These are phyloP conservation scores for Catocala nupta DNA, from an alignment of 2,888 invertebrate species.

Conservation along the genomic window DNA sequence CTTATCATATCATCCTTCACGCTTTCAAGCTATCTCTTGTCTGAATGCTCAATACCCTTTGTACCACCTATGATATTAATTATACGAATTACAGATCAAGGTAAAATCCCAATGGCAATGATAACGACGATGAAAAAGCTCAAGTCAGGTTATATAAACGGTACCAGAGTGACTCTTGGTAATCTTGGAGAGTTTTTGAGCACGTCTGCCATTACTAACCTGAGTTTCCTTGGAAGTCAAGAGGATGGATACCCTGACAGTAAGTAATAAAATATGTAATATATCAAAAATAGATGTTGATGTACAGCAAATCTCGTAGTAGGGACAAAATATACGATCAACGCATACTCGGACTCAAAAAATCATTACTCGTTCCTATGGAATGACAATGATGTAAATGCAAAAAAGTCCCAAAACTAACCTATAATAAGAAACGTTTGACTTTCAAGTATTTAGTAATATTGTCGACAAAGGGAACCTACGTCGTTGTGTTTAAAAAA, in stretches of 20 bases:
- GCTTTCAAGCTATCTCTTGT: slow-evolving; percentile 15
- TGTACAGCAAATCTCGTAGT: too few species aligned
- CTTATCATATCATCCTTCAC: slow-evolving; percentile 4
- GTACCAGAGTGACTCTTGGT: slow-evolving; percentile 99
- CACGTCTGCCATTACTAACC: slow-evolving; percentile 98
- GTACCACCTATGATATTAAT: not conserved
- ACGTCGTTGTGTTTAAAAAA: too few species aligned
- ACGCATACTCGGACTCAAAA: too few species aligned
- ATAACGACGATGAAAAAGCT: slow-evolving; percentile 99
- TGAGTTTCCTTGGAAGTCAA: slow-evolving; percentile 97
- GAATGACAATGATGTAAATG: too few species aligned
- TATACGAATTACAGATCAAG: slow-evolving; percentile 91
- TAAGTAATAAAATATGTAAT: slow-evolving; percentile 71
- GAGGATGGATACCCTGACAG: slow-evolving; percentile 97
- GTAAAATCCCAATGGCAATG: slow-evolving; percentile 97
- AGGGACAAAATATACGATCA: too few species aligned
- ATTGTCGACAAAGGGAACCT: too few species aligned
- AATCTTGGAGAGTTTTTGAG: slow-evolving; percentile 97
- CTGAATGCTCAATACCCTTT: not conserved
- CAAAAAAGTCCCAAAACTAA: too few species aligned
- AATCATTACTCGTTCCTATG: too few species aligned
- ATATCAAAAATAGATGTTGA: too few species aligned
- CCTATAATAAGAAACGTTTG: too few species aligned
- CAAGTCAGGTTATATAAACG: slow-evolving; percentile 99
- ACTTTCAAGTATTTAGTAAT: too few species aligned